A percentile compares a stretch with the other conserved stretches of the same genome.
phyloP scores from a whole-genome alignment of 64 coral and sea anemone genomes.

The Pocillopora verrucosa region DNA sequence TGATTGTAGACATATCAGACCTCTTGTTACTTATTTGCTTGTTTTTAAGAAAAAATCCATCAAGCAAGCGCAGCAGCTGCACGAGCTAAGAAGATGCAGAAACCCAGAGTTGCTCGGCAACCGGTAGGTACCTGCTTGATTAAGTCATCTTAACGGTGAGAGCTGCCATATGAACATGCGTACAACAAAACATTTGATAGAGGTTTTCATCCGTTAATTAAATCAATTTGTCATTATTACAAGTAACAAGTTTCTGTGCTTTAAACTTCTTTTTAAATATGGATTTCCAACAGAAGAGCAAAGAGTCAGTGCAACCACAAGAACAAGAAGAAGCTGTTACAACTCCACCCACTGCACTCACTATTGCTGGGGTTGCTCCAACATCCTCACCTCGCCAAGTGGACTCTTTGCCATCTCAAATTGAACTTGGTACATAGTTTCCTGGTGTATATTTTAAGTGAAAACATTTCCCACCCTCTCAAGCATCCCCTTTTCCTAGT shows the following conservation, averaged over 20 bases:
- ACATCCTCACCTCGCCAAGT: neutral
- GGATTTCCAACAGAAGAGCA: slow-evolving; percentile 15
- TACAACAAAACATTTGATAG: neutral
- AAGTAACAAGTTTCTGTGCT: too few relatives aligned
- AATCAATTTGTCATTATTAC: too few relatives aligned
- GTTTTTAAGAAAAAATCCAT: slow-evolving; percentile 91
- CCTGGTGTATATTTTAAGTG: too few relatives aligned
- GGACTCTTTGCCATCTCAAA: neutral
- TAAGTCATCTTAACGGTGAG: too few relatives aligned
- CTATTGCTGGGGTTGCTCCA: neutral
- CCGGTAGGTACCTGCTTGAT: slow-evolving; percentile 20
- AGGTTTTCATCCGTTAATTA: too few relatives aligned
- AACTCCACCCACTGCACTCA: neutral
- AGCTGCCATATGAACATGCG: neutral
- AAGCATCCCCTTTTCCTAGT: too few relatives aligned
- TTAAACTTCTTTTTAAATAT: too few relatives aligned
- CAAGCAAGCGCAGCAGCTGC: slow-evolving; percentile 95
- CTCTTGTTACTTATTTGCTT: neutral
- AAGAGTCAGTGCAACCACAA: slow-evolving; percentile 41
- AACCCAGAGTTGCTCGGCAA: slow-evolving; percentile 75
- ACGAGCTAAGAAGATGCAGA: slow-evolving; percentile 91
- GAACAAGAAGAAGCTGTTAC: slow-evolving; percentile 43
- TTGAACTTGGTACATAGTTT: too few relatives aligned
- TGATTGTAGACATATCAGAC: neutral
- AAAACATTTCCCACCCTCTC: too few relatives aligned